Conservation (phyloP, 2,888 invertebrate species). For the Marronus borbonicus region DNA sequence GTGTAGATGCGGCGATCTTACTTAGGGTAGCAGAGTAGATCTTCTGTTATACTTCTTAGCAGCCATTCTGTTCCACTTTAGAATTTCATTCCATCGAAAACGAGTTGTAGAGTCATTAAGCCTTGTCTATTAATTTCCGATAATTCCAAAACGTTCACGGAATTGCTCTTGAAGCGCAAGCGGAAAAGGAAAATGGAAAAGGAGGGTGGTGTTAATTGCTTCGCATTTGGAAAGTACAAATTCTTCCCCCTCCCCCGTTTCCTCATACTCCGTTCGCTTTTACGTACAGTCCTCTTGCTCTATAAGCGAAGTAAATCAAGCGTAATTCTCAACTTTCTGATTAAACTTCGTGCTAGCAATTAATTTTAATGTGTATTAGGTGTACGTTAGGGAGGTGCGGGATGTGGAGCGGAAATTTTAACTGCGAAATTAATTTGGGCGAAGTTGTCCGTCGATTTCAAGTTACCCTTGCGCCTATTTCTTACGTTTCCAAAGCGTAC, state of each 20-base stretch:
- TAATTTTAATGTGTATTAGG: conserved; percentile 30
- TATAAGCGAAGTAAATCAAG: conserved; percentile 16
- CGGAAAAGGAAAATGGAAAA: neutral
- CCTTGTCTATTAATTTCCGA: too few relatives aligned
- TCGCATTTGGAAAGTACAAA: conserved; percentile 3
- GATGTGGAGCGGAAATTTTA: conserved; percentile 12
- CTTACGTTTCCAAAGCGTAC: neutral
- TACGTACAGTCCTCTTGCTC: too few relatives aligned
- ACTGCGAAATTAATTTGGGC: conserved; percentile 14
- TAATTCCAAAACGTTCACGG: too few relatives aligned
- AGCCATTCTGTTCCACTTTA: too few relatives aligned
- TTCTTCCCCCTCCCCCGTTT: neutral
- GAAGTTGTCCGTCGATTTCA: conserved; percentile 1
- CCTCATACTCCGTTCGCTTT: neutral
- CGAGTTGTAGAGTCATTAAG: too few relatives aligned
- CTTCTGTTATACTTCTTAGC: too few relatives aligned
- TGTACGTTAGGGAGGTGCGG: neutral
- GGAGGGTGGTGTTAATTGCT: conserved; percentile 12
- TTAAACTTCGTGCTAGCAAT: conserved; percentile 29
- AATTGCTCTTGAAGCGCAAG: too few relatives aligned
- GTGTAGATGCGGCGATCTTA: too few relatives aligned
- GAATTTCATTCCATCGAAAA: too few relatives aligned
- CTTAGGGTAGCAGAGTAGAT: too few relatives aligned
- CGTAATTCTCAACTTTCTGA: conserved; percentile 30
- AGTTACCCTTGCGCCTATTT: neutral